Evolutionary conservation across 2,888 invertebrate genomes (phyloP), one percentile per base, ranked within the genome.

Genomic region (Cantharis rufa): DNA sequence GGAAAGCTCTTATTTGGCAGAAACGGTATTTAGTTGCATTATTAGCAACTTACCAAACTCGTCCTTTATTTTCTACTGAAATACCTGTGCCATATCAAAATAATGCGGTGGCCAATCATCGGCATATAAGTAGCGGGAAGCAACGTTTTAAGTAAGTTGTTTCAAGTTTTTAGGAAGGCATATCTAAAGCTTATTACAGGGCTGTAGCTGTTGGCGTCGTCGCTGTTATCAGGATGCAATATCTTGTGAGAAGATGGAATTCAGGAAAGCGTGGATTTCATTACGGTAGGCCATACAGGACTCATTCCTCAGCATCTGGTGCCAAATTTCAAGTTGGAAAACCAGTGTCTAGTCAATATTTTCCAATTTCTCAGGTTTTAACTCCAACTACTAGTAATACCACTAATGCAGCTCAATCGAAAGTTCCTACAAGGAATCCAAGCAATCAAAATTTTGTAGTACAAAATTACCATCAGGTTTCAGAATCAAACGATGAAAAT

Each of bases 1-100:
- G 95, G 76, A 97, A 96, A 86, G 95, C 97, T 13, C 89, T 98
- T 72, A 92, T 94, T 71, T 97, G 94, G 91, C 98, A 98, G 89
- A 98, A 98, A 88, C 92, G 94, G 16, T 98, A 97, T 87, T 89
- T 98, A 72, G 90, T 95, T 80, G 90, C 94, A 15, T 91, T 94
- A 76, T 85, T 95, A 66, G 87, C 88, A 0, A 90, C 88, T 71
- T 86, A 87, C 75, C 85, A 86, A 74, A 79, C 77, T 73, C 81
- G 82, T 69, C 82, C 82, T 18, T 70, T 79, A 10, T 79, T 82
- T 10, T 78, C 72, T 16, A 28, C 72, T 68, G 70, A 69, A 21
- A n/a, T 72, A 21, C 72, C 72, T 9, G 13, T 74, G 16, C 66
- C 77, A 15, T 13, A 63, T 10, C 68, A 62, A n/a, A 18, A 21